A percentile compares a stretch with the other conserved stretches of the same genome.
These are phyloP conservation scores for Argyresthia goedartella DNA, from an alignment of 2,888 invertebrate species.

Conservation along the genomic window DNA sequence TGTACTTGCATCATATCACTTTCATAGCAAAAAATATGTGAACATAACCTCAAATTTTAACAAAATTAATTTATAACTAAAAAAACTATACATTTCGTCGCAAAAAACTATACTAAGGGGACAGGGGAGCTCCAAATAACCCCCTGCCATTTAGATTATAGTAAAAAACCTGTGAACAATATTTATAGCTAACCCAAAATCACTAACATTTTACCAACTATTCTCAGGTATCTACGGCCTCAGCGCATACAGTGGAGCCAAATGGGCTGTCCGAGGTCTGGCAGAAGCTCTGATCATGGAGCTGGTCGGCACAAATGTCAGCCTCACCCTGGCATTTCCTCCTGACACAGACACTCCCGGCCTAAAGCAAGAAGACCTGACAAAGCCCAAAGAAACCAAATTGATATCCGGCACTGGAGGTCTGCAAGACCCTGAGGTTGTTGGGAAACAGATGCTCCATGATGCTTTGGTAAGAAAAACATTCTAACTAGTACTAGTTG, in stretches of 20 bases:
- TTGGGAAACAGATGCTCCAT: slow-evolving; percentile 82
- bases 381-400: slow-evolving; percentile 90
- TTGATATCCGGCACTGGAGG: slow-evolving; percentile 87
- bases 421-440: slow-evolving; percentile 80
- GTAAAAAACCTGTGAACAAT: too few relatives aligned
- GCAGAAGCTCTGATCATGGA: slow-evolving; percentile 98
- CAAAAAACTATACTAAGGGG: too few relatives aligned
- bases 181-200: too few relatives aligned
- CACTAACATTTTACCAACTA: neutral
- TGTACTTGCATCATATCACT: too few relatives aligned
- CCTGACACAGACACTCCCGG: slow-evolving; percentile 99
- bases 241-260: slow-evolving; percentile 91
- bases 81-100: too few relatives aligned
- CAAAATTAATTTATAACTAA: too few relatives aligned
- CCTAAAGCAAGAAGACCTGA: slow-evolving; percentile 85
- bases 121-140: too few relatives aligned
- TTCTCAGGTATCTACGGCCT: slow-evolving; percentile 88
- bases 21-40: too few relatives aligned
- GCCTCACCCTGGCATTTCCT: slow-evolving; percentile 89
- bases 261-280: slow-evolving; percentile 95
- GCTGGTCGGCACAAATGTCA: slow-evolving; percentile 83
- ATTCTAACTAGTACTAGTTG: neutral
- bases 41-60: too few relatives aligned
- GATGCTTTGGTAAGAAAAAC: slow-evolving; percentile 80
- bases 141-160: too few relatives aligned